Evolutionary conservation across 2,888 invertebrate species (phyloP), one percentile per base, ranked within the genome.

Genomic region (Xestia rhomboidea): DNA sequence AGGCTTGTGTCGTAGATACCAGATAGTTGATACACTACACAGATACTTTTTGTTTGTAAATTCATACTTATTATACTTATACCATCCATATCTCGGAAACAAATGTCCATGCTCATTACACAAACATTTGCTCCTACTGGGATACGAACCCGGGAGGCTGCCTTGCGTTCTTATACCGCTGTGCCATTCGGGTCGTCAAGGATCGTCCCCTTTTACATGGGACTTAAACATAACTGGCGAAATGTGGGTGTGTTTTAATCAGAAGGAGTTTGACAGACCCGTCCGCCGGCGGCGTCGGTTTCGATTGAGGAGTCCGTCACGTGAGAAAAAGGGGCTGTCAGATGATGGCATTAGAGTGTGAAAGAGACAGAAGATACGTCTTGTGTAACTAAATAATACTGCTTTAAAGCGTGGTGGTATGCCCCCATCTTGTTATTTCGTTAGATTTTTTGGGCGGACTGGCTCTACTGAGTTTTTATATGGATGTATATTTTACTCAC

Each of bases 391-490:
- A 4, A 15, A 41, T 63, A 64, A 15, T 27, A 41, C 0, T 64
- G 18, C 1, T 27, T 15, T 10, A 11, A 41, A 27, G 3, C 4
- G 41, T 41, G n/a, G n/a, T n/a, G 64, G 64, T 34, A n/a, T 15
- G 10, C n/a, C 64, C 62, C 41, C 18, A n/a, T 8, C 66, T 69
- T 78, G 41, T 85, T 78, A 78, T 73, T 78, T 71, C 15, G 68
- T 80, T 64, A 77, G 79, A 80, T 64, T 79, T 81, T 79, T 84
- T 73, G n/a, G 66, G 72, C 62, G 46, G 24, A 60, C 68, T 62
- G 41, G 41, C 57, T 46, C 64, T 68, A 74, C 66, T 72, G 34
- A 60, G 57, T 57, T 67, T 8, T 15, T 62, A 49, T 73, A 68
- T 0, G 34, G 46, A 76, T 82, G 60, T 82, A 71, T 82, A 79